Evolutionary conservation across 2,113 vertebrate species (phyloP), one percentile per base, ranked within the genome.

Genomic region (Triplophysa dalaica): DNA sequence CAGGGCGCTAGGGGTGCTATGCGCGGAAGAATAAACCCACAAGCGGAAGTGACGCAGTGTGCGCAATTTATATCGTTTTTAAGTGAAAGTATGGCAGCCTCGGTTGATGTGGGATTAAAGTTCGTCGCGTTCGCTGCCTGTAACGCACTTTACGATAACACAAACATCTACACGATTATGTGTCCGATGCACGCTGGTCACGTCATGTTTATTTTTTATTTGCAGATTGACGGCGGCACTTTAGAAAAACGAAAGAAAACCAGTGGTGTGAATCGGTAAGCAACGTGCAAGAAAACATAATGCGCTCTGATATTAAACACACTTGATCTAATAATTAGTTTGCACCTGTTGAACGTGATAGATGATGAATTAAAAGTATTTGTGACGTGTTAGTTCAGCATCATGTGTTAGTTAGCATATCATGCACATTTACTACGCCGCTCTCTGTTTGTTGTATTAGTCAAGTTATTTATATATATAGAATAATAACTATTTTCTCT

Each of bases 191-290:
- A 70, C 83, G 29, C 16, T 83, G 77, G 87, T 92, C 80, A 91
- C 83, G 85, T 86, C 83, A 87, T 92, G 84, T 93, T 81, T 92
- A 90, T 92, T 85, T 88, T 91, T 84, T 90, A 90, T 88, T 93
- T 93, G 80, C 91, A 93, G 91, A 89, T 92, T 79, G 81, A 85
- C 29, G 72, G 70, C 77, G 83, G 29, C 77, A 78, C 66, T 85
- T 83, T 17, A n/a, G 33, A 54, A 82, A 76, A 77, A 38, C 62
- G 67, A 79, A 45, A 43, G 86, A 70, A 86, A 87, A 81, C 73
- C 45, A 81, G 64, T 29, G 17, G 16, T 19, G 22, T 22, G 21
- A 84, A 73, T 67, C 68, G 89, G 88, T 90, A 79, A 86, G 84
- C 17, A 65, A 4, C 29, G 58, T 75, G 56, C 8, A 3, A 2